Base-by-base conservation (phyloP, 2,797 vertebrate genomes). In the Ctenochaetus hawaiiensis region DNA sequence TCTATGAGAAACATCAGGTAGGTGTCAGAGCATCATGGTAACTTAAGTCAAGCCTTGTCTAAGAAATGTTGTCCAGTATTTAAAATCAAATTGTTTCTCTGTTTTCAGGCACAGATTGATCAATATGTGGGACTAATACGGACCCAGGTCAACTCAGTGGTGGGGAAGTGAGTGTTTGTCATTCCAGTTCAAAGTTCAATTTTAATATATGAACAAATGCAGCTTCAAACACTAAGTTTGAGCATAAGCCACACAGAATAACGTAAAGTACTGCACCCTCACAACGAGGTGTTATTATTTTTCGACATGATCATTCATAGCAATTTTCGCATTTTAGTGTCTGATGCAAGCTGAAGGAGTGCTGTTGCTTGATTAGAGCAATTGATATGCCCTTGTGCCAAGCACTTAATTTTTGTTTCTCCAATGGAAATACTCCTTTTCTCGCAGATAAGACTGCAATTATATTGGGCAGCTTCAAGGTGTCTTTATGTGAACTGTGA, bases 1-100 rank as follows among this genome's bases (percentile, higher is more conserved):
- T 99, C 91, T 99, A 99, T 67, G 97, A 99, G 94, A 99, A 98
- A 92, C 97, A 99, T 90, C 98, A 99, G 97, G 98, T 99, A 95
- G 72, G 94, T 69, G 58, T 59, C 12, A 10, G 3, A 67, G 6
- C 13, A 16, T 56, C 26, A 61, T 4, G 1, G 5, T 41, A 23
- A 41, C 14, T 60, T 1, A 44, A 67, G 9, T 68, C 4, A 44
- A 68, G 3, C 6, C 18, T 13, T 8, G 17, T 63, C 26, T 37
- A n/a, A 3, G 22, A 39, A 59, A 57, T 10, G 11, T 10, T 43
- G 17, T 59, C 26, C 1, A 18, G 22, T 37, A n/a, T 81, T 59
- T 26, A 52, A 26, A 60, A 4, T 7, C 3, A 13, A 12, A 8
- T 2, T 39, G 39, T 72, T 75, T 11, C 8, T 56, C 73, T 70